phyloP scores from a whole-genome alignment of 2,888 invertebrate species.

The Rhyacophila evoluta region DNA sequence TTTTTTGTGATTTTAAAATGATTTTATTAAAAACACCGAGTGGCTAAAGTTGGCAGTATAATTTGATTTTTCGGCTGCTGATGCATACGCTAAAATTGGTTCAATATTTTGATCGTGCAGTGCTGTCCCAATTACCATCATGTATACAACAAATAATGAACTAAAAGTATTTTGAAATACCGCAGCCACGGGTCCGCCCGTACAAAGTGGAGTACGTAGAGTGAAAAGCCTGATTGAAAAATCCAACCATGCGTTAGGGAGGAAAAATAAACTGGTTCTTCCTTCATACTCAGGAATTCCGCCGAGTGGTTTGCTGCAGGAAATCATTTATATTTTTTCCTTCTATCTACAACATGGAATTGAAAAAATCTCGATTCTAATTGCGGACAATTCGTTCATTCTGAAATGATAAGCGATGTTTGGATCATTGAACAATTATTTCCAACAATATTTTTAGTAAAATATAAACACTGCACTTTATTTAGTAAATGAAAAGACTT shows the following conservation, averaged over 20 bases:
- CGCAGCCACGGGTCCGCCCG: background rate
- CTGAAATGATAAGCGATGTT: too few relatives aligned
- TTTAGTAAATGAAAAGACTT: too few relatives aligned
- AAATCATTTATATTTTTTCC: background rate
- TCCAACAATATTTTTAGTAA: too few relatives aligned
- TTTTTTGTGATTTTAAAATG: too few relatives aligned
- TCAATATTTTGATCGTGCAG: background rate
- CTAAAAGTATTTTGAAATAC: background rate
- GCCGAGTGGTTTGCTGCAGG: conserved; percentile 6
- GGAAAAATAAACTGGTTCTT: background rate
- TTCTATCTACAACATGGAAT: background rate
- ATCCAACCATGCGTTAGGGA: conserved; percentile 45
- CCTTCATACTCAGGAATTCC: background rate
- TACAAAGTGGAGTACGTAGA: background rate
- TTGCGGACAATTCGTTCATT: too few relatives aligned
- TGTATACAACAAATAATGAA: background rate
- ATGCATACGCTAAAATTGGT: background rate
- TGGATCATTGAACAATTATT: too few relatives aligned
- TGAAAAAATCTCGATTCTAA: background rate
- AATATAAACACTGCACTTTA: too few relatives aligned
- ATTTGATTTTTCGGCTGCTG: background rate
- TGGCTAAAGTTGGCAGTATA: too few relatives aligned
- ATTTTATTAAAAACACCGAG: too few relatives aligned
- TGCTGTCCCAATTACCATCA: background rate
- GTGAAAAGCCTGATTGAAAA: conserved; percentile 48